phyloP scores from a whole-genome alignment of 2,888 invertebrate species.

The Buathra laborator region DNA sequence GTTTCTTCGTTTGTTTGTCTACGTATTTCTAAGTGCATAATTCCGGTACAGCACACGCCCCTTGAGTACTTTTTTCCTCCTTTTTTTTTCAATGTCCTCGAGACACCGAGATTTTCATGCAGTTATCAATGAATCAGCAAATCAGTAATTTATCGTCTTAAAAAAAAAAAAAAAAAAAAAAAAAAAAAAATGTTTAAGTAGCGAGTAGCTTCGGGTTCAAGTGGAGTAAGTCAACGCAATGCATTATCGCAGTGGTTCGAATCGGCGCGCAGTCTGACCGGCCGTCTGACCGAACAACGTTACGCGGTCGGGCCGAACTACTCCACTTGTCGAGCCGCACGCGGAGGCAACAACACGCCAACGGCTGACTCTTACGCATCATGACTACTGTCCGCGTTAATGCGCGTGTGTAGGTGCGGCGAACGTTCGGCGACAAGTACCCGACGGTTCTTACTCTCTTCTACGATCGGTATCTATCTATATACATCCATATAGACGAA shows the following conservation, averaged over 20 bases:
- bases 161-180: background rate
- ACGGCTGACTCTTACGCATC: constrained; percentile 21
- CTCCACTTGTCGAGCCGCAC: background rate
- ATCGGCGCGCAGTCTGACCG: constrained; percentile 69
- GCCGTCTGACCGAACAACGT: constrained; percentile 60
- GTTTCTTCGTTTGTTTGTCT: constrained; percentile 35
- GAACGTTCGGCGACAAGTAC: background rate
- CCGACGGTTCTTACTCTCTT: constrained; percentile 10
- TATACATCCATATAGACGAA: background rate
- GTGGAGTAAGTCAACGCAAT: constrained; percentile 61
- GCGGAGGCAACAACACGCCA: background rate
- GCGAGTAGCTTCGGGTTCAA: constrained; percentile 34
- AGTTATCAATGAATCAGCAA: constrained; percentile 21
- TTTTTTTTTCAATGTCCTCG: constrained; percentile 50
- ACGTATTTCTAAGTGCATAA: constrained; percentile 44
- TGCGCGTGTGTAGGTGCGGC: constrained; percentile 61
- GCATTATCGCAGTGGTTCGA: constrained; percentile 54
- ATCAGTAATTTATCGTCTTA: constrained; percentile 38
- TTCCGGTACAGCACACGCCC: constrained; percentile 45
- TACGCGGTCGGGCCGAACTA: background rate
- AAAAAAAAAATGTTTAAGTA: background rate
- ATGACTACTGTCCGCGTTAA: constrained; percentile 42
- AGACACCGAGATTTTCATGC: constrained; percentile 37
- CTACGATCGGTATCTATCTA: background rate
- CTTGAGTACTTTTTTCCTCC: constrained; percentile 20